A percentile compares a stretch with the other conserved stretches of the same genome.
phyloP scores from a whole-genome alignment of 2,888 invertebrate genomes.

The Sphaerophoria taeniata region DNA sequence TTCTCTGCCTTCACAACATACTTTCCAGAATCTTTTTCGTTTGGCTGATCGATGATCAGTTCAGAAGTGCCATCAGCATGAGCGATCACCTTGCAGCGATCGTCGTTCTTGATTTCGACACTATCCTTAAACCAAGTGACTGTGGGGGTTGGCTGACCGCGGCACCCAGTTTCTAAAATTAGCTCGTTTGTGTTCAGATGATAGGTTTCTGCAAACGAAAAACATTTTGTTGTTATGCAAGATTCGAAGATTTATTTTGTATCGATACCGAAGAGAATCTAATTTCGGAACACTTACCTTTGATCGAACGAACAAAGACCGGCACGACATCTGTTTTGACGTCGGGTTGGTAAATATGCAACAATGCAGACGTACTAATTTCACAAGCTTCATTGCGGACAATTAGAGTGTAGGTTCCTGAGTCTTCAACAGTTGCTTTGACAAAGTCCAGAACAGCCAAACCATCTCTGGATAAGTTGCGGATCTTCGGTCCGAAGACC shows the following conservation, averaged over 20 bases:
- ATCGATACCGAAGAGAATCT: slow-evolving; percentile 26
- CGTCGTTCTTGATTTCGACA: slow-evolving; percentile 84
- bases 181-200: slow-evolving; percentile 89
- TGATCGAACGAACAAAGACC: slow-evolving; percentile 89
- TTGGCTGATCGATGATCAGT: slow-evolving; percentile 87
- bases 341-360: slow-evolving; percentile 87
- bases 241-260: not conserved
- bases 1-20: slow-evolving; percentile 91
- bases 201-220: slow-evolving; percentile 86
- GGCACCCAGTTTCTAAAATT: slow-evolving; percentile 90
- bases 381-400: slow-evolving; percentile 90
- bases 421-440: slow-evolving; percentile 87
- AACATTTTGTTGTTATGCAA: slow-evolving; percentile 50
- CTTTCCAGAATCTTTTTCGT: slow-evolving; percentile 87
- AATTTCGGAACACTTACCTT: slow-evolving; percentile 83
- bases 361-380: slow-evolving; percentile 87
- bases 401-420: slow-evolving; percentile 91
- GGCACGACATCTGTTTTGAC: slow-evolving; percentile 86
- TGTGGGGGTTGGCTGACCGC: slow-evolving; percentile 88
- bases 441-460: slow-evolving; percentile 89
- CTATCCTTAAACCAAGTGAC: slow-evolving; percentile 92
- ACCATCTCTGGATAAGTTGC: slow-evolving; percentile 84
- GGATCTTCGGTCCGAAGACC: slow-evolving; percentile 79
- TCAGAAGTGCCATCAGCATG: slow-evolving; percentile 90
- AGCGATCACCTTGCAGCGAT: slow-evolving; percentile 87